phyloP scores from a whole-genome alignment of 1,140 invertebrate species.

The Dolichoris vasculosae region DNA sequence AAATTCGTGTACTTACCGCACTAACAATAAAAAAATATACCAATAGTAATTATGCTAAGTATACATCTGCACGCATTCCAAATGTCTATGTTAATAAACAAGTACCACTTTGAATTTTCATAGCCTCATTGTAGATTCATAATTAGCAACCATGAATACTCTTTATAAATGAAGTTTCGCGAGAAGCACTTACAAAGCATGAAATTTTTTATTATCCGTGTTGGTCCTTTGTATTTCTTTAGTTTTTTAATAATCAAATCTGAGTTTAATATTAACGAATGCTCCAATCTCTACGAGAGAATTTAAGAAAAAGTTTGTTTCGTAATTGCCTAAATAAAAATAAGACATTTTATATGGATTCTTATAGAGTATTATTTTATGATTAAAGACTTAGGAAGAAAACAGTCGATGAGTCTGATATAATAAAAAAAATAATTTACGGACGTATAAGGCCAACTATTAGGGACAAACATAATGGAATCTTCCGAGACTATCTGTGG shows the following conservation, averaged over 20 bases:
- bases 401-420: background rate
- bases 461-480: background rate
- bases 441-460: background rate
- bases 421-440: background rate
- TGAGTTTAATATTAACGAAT: background rate
- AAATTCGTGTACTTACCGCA: background rate
- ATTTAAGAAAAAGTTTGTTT: too few relatives aligned
- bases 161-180: too few relatives aligned
- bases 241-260: too few relatives aligned
- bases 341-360: too few relatives aligned
- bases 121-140: background rate
- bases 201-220: background rate
- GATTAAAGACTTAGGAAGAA: too few relatives aligned
- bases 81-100: background rate
- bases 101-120: background rate
- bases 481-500: too few relatives aligned
- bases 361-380: too few relatives aligned
- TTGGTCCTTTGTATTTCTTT: background rate
- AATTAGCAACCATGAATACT: too few relatives aligned
- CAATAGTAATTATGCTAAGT: background rate
- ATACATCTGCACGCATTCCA: too few relatives aligned
- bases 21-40: background rate
- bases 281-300: background rate
- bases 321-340: too few relatives aligned
- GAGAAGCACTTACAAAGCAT: too few relatives aligned